Percentiles rank a stretch among this genome's conserved stretches.
Evolutionary conservation across 1,140 invertebrate species (phyloP).

Genomic region (Colletes gigas): DNA sequence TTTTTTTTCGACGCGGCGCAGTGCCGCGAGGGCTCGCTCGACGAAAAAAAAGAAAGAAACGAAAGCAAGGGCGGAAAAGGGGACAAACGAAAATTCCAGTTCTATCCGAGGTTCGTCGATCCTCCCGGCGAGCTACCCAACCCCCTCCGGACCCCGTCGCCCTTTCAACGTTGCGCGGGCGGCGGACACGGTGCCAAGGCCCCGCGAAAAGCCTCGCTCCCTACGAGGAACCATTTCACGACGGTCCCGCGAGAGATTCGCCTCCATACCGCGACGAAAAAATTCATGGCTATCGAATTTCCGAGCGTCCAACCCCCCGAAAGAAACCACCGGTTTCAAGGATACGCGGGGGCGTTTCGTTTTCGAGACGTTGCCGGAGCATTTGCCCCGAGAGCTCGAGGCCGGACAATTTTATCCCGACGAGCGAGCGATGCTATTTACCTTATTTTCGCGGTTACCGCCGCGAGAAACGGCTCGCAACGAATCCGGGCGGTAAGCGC

Average conservation of each 20-base stretch:
- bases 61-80: constrained; percentile 39
- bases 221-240: background rate
- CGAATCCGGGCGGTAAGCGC: constrained; percentile 27
- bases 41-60: constrained; percentile 43
- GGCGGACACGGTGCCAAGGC: constrained; percentile 27
- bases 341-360: no score
- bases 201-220: constrained; percentile 19
- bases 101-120: constrained; percentile 41
- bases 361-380: no score
- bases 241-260: no score
- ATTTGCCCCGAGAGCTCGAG: no score
- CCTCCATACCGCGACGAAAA: no score
- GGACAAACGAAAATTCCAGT: constrained; percentile 57
- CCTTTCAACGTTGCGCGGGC: constrained; percentile 13
- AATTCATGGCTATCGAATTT: no score
- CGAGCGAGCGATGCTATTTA: no score
- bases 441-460: background rate
- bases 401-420: no score
- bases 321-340: no score
- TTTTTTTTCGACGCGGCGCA: constrained; percentile 66
- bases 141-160: background rate
- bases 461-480: constrained; percentile 42
- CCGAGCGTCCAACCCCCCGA: no score
- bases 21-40: constrained; percentile 63
- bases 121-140: background rate